Base-by-base conservation (phyloP, 2,113 vertebrate species). In the Dipodomys ordii region DNA sequence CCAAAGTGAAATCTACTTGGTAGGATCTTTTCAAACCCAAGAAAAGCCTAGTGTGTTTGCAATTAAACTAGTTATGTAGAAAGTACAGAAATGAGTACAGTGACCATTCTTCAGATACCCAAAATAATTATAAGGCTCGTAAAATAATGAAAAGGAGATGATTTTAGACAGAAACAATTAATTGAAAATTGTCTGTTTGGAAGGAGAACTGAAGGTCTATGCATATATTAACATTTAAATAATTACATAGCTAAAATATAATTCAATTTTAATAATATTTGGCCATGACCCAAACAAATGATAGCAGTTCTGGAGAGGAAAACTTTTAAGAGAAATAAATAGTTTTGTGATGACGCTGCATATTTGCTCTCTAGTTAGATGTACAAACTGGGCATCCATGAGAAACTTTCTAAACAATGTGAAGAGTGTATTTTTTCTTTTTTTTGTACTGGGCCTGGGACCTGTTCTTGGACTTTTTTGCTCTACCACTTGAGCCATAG, bases 201-300 rank as follows among this genome's bases (percentile, higher is more conserved):
- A 82, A 67, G 74, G 68, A 81, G 25, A 85, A 44, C 7, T 62
- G 64, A 90, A 73, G 46, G 18, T 39, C 64, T 77, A 25, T 69
- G 46, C 19, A 53, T 44, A 46, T 64, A n/a, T 32, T 44, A 78
- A 74, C 44, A 83, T 65, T 79, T 87, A 74, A 85, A 35, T 92
- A 89, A 39, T 72, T 83, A 67, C 7, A 92, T 35, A 80, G 57
- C 23, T 79, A 78, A 94, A 90, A 79, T 53, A 30, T 82, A 82
- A 87, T 87, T 87, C 72, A 79, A 46, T 72, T 91, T 32, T 84
- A 80, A 27, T 81, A 32, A 72, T 80, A 49, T 96, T 60, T 6
- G 35, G n/a, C 49, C 62, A 23, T 69, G 60, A 69, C 18, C 35
- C 60, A 80, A 79, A 78, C 35, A 83, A 90, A 92, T 79, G 53